Percentiles rank a stretch among this genome's conserved stretches.
Conservation (phyloP, 2,797 vertebrate genomes). For the Sebastes reedi region DNA sequence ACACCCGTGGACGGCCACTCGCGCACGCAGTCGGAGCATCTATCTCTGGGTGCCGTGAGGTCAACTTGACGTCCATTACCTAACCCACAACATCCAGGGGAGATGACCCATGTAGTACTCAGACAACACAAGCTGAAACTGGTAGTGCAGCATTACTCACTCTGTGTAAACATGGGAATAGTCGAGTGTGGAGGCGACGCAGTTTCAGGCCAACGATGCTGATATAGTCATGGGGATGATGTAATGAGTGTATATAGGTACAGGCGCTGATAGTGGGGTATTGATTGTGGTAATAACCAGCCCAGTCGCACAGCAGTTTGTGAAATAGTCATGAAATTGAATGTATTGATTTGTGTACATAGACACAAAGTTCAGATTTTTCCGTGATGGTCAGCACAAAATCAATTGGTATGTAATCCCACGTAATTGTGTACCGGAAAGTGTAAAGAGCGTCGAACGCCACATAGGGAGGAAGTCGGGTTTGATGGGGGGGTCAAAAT, state of each 20-base stretch:
- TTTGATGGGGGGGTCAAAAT: no score
- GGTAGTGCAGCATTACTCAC: slow-evolving; percentile 56
- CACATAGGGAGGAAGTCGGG: no score
- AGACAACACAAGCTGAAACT: slow-evolving; percentile 54
- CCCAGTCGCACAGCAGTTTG: no score
- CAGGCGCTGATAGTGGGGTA: not conserved
- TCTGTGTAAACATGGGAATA: slow-evolving; percentile 55
- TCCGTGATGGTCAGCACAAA: no score
- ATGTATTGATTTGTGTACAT: no score
- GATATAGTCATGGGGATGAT: slow-evolving; percentile 17
- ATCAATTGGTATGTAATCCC: no score
- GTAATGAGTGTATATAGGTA: not conserved
- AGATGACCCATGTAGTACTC: slow-evolving; percentile 61
- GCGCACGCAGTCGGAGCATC: not conserved
- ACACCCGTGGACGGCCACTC: slow-evolving; percentile 1
- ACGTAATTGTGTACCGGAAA: no score
- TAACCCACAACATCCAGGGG: slow-evolving; percentile 41
- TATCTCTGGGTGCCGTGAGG: slow-evolving; percentile 20
- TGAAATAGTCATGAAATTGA: no score
- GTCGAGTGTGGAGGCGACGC: not conserved
- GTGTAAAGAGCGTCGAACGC: no score
- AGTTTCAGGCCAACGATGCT: slow-evolving; percentile 2
- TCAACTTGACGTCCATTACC: slow-evolving; percentile 55
- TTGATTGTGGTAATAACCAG: not conserved
- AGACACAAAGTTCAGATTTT: no score